Evolutionary conservation across 2,888 invertebrate species (phyloP), one percentile per base, ranked within the genome.

Genomic region (Sussaba pulchella): DNA sequence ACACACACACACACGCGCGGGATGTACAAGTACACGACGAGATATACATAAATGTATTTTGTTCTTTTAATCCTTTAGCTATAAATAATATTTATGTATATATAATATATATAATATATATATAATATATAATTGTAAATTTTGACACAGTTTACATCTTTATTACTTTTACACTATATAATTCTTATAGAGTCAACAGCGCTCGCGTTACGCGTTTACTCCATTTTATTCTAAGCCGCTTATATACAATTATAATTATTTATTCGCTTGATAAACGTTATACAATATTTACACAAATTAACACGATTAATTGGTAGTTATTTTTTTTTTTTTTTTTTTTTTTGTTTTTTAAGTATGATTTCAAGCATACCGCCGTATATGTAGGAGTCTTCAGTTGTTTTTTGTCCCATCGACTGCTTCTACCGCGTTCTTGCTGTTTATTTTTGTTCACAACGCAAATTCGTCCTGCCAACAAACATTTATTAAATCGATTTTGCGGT

Each of bases 201-300:
- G 47, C 52, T 73, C 14, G 52, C 75, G 41, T 70, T 45, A 10
- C 14, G 47, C 14, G 52, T 41, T 52, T 45, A 26, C 12, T 21
- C 14, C 43, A 8, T 43, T 45, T n/a, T 41, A 67, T 6, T 26
- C 39, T 24, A 77, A 80, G 69, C 41, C 43, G 57, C 52, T 39
- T 76, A 80, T 76, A 50, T 76, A 80, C 80, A 80, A 76, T 76
- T 80, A 36, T 70, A 39, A n/a, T 61, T 77, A 54, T 71, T 45
- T 39, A 50, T 41, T 26, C 79, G 82, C 82, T 86, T 87, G 87
- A 88, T 88, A 89, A 89, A 90, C 64, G 89, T 89, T 89, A 83
- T 81, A 80, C 82, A 89, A 89, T 91, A 91, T 91, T 86, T 91
- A 91, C 91, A 91, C 84, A 85, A 88, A 89, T 88, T 85, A 85